Base-by-base conservation (phyloP, 2,797 vertebrate species). In the Phrynocephalus guinanensis region DNA sequence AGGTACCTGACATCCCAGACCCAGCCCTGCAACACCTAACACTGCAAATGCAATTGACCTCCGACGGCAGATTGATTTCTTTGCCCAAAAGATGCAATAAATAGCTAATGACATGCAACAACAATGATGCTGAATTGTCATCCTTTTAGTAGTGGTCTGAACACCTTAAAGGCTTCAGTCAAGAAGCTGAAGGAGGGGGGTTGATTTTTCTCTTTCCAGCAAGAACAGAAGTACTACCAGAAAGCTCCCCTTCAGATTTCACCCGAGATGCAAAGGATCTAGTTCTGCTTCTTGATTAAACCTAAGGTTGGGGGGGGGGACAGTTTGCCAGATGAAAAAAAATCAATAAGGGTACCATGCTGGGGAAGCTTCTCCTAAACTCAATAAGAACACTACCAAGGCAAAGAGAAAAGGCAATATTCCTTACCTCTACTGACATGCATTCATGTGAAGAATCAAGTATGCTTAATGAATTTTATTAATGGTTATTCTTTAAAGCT, bases 61-160 rank as follows among this genome's bases (percentile, higher is more conserved):
- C 30, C 70, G 13, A 9, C 26, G 71, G 33, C 50, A 10, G 16
- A 72, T n/a, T 16, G 24, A 72, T n/a, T 16, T n/a, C 24, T 86
- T 24, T 30, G 22, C 7, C 24, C n/a, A 38, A 79, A 71, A 6
- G 24, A 60, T 28, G 11, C 33, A 72, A 20, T 72, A 6, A 79
- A 87, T 15, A 79, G 78, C 77, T 75, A 15, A 48, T 90, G 92
- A 87, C 0, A 5, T 48, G 3, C 30, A 67, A 52, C 86, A 87
- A 76, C 60, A 68, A 60, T n/a, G 50, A 60, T n/a, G 50, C 67
- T 70, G 73, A 86, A 30, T 78, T 79, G 84, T 84, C 86, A 44
- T 81, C 26, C 67, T 81, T 67, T 81, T 44, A 81, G 67, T 6
- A 81, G 24, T 44, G 33, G 38, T 60, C 18, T 60, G n/a, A 52